phyloP scores from a whole-genome alignment of 2,113 vertebrate genomes.

The Aspiorhynchus laticeps region DNA sequence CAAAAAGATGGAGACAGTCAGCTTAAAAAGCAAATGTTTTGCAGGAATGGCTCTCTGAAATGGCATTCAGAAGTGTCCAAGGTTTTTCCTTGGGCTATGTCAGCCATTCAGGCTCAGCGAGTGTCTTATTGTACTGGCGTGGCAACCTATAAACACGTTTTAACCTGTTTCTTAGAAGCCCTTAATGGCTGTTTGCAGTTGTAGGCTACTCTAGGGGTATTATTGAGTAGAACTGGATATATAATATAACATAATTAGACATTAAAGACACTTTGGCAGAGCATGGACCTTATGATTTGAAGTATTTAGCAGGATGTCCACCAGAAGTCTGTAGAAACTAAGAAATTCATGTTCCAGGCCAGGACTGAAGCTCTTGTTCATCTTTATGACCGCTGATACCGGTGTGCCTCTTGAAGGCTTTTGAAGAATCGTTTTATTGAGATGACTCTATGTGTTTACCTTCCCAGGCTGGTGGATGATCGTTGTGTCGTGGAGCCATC shows the following conservation, averaged over 20 bases:
- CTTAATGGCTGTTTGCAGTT: background rate
- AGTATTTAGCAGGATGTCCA: background rate
- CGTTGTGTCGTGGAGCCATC: conserved; percentile 94
- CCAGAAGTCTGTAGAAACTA: background rate
- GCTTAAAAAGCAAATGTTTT: background rate
- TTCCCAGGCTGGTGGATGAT: conserved; percentile 90
- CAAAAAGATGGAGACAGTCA: background rate
- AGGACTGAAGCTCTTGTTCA: background rate
- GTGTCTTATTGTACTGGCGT: background rate
- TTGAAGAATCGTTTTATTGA: conserved; percentile 14
- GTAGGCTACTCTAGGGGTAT: background rate
- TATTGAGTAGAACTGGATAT: background rate
- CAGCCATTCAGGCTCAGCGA: background rate
- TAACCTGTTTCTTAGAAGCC: background rate
- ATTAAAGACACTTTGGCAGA: background rate
- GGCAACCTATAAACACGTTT: background rate
- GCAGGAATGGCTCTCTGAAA: background rate
- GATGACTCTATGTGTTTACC: conserved; percentile 41
- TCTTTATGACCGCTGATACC: background rate
- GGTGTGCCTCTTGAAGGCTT: background rate
- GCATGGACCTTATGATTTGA: background rate
- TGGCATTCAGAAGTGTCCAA: background rate
- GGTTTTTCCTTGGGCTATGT: conserved; percentile 19
- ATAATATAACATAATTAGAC: background rate
- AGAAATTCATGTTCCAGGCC: background rate